Conservation (phyloP, 2,113 vertebrate genomes). For the Psittacus erithacus region DNA sequence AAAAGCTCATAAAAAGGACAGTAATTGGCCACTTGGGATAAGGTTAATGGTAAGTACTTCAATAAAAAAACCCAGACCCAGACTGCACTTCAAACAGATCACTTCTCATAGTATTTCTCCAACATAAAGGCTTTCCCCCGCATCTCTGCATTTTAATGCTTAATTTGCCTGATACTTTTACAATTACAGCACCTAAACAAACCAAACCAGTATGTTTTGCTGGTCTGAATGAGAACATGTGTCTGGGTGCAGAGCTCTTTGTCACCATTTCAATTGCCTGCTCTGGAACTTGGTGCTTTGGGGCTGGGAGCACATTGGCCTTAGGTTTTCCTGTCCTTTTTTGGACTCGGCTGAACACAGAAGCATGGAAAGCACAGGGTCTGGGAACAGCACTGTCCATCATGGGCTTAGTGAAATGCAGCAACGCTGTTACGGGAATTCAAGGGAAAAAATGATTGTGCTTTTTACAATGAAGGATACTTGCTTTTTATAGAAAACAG, state of each 20-base stretch:
- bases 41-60: constrained; percentile 58
- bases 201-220: not conserved
- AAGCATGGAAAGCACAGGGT: not conserved
- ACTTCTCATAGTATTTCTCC: constrained; percentile 2
- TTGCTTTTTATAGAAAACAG: not conserved
- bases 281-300: not conserved
- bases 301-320: not conserved
- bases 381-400: accelerated
- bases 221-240: not conserved
- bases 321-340: not conserved
- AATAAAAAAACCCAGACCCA: not conserved
- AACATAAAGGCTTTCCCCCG: not conserved
- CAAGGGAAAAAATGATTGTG: not conserved
- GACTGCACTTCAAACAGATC: not conserved
- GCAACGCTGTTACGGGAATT: not conserved
- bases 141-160: not conserved
- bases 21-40: constrained; percentile 30
- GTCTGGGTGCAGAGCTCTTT: not conserved
- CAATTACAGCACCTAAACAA: constrained; percentile 8
- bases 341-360: not conserved
- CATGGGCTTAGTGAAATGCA: not conserved
- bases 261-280: not conserved
- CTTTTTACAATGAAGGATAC: not conserved
- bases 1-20: constrained; percentile 20
- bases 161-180: not conserved